These are phyloP conservation scores for Sarcoramphus papa DNA, from an alignment of 2,797 vertebrate genomes.

Conservation along the genomic window DNA sequence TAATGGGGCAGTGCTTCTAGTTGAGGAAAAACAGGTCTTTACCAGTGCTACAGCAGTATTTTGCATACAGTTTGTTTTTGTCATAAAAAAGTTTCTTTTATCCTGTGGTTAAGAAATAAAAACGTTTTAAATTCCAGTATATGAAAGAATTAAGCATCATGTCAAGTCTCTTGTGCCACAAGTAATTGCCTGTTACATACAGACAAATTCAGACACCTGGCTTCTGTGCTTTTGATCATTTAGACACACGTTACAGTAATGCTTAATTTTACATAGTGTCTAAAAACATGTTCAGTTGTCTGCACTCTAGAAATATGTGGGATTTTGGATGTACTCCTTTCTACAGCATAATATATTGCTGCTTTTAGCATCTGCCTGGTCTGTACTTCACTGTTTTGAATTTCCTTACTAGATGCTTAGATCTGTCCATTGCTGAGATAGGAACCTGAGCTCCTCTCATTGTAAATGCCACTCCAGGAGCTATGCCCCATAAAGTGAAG, in stretches of 20 bases:
- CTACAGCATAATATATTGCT: not conserved
- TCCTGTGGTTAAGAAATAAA: constrained; percentile 7
- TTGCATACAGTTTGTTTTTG: not conserved
- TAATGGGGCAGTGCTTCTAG: not conserved
- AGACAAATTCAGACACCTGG: not conserved
- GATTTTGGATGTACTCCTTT: not conserved
- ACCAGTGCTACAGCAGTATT: not conserved
- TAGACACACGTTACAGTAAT: not conserved
- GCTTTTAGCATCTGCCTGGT: not conserved
- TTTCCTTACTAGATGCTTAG: not conserved
- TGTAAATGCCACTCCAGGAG: not conserved
- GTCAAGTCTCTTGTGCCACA: not conserved
- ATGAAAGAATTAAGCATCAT: not conserved
- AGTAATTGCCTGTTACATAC: not conserved
- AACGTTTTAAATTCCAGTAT: not conserved
- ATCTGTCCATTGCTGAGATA: not conserved
- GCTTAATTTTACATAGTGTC: not conserved
- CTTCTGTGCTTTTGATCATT: not conserved
- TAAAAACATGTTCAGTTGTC: not conserved
- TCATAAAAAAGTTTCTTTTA: constrained; percentile 3
- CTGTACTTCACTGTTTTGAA: not conserved
- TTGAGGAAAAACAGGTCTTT: not conserved
- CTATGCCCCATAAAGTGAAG: rapidly evolving
- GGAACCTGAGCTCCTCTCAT: not conserved
- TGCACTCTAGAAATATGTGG: not conserved